phyloP scores from a whole-genome alignment of 2,888 invertebrate species.

The Candidula unifasciata region DNA sequence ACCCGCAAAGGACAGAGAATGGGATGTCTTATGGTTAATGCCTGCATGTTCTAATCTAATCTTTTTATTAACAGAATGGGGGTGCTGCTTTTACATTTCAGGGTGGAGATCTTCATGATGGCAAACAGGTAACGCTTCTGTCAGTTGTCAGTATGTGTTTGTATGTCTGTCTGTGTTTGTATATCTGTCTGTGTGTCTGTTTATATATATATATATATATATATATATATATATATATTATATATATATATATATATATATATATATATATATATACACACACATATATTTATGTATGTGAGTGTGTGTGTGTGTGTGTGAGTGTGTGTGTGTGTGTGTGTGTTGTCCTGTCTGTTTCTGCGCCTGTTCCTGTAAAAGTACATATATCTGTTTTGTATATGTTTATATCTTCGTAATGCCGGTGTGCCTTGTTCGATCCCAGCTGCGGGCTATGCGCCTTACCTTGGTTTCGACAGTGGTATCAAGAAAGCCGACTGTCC shows the following conservation, averaged over 20 bases:
- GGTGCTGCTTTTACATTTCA: constrained; percentile 11
- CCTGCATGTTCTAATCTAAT: too few species aligned
- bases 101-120: neutral
- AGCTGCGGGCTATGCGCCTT: too few species aligned
- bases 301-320: neutral
- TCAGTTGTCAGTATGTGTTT: neutral
- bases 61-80: neutral
- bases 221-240: neutral
- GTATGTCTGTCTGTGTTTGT: neutral
- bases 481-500: too few species aligned
- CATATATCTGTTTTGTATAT: too few species aligned
- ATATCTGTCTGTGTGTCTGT: neutral
- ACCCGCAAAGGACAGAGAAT: too few species aligned
- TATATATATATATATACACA: neutral
- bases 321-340: neutral
- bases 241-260: neutral
- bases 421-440: too few species aligned
- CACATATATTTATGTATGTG: too few species aligned
- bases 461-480: too few species aligned
- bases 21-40: too few species aligned
- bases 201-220: neutral
- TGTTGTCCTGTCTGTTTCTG: too few species aligned
- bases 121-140: neutral
- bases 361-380: too few species aligned
- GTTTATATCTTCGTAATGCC: too few species aligned